These are phyloP conservation scores for Esox lucius DNA, from an alignment of 2,797 vertebrate species.

Conservation along the genomic window DNA sequence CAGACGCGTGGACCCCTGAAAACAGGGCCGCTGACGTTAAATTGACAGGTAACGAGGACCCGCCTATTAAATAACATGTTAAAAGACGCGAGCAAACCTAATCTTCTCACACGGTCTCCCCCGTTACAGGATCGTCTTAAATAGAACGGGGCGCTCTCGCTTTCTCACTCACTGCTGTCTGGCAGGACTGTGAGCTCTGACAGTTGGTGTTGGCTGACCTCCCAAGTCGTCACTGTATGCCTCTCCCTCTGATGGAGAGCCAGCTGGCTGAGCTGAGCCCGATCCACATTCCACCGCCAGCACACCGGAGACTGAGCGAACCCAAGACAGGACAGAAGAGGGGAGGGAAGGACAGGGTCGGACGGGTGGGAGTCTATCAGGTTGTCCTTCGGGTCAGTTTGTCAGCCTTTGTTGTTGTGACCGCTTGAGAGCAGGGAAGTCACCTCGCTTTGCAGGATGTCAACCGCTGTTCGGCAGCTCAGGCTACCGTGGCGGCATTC, in stretches of 20 bases:
- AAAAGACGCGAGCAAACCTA: not conserved
- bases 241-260: constrained; percentile 38
- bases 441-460: not conserved
- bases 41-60: not conserved
- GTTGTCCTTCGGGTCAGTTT: not conserved
- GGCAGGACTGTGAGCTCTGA: constrained; percentile 25
- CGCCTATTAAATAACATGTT: not conserved
- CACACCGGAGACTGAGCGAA: not conserved
- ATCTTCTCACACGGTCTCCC: constrained; percentile 14
- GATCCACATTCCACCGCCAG: constrained; percentile 23
- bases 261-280: constrained; percentile 51
- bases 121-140: constrained; percentile 39
- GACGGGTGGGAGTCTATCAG: not conserved
- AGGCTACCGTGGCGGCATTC: not conserved
- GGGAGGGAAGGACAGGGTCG: not conserved
- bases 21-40: not conserved
- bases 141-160: constrained; percentile 36
- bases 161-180: constrained; percentile 45
- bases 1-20: not conserved
- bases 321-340: not conserved
- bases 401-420: not conserved
- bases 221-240: constrained; percentile 23
- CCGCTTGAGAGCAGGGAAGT: not conserved
- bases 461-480: not conserved
- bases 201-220: constrained; percentile 52